Percentiles rank a stretch among this genome's conserved stretches.
Evolutionary conservation across 2,888 invertebrate genomes (phyloP).

Genomic region (Scrobipalpa atriplicella): DNA sequence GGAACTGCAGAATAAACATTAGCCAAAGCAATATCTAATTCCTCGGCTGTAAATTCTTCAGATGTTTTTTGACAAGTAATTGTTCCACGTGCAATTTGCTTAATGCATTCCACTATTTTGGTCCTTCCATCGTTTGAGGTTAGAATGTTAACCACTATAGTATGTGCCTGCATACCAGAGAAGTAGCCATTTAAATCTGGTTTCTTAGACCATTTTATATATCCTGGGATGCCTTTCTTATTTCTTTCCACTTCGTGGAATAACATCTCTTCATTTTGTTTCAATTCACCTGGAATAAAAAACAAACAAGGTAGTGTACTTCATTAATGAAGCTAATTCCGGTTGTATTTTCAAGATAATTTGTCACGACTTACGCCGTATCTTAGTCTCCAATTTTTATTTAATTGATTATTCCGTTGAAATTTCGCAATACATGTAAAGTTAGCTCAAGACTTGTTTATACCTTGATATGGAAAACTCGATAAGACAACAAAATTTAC

Average conservation of each 20-base stretch:
- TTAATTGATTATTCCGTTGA: too few species aligned
- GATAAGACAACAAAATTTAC: too few species aligned
- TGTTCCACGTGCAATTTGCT: constrained; percentile 62
- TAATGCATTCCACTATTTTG: constrained; percentile 75
- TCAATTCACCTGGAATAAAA: constrained; percentile 78
- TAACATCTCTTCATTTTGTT: constrained; percentile 79
- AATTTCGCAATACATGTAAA: too few species aligned
- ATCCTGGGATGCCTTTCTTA: constrained; percentile 78
- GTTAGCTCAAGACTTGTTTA: too few species aligned
- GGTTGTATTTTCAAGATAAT: constrained; percentile 26
- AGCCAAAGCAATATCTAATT: constrained; percentile 79
- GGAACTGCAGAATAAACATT: constrained; percentile 83
- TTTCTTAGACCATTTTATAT: constrained; percentile 81
- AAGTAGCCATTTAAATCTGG: constrained; percentile 77
- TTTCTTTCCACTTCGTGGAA: constrained; percentile 79
- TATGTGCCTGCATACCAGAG: constrained; percentile 80
- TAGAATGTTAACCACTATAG: constrained; percentile 83
- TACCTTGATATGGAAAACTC: too few species aligned
- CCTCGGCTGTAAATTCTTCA: constrained; percentile 80
- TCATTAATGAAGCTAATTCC: not conserved
- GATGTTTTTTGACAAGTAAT: constrained; percentile 56
- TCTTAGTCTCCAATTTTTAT: too few species aligned
- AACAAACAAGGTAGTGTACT: not conserved
- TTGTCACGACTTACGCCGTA: too few species aligned
- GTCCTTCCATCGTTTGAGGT: constrained; percentile 76